These are phyloP conservation scores for Ictalurus punctatus DNA, from an alignment of 2,113 vertebrate genomes.

Conservation along the genomic window DNA sequence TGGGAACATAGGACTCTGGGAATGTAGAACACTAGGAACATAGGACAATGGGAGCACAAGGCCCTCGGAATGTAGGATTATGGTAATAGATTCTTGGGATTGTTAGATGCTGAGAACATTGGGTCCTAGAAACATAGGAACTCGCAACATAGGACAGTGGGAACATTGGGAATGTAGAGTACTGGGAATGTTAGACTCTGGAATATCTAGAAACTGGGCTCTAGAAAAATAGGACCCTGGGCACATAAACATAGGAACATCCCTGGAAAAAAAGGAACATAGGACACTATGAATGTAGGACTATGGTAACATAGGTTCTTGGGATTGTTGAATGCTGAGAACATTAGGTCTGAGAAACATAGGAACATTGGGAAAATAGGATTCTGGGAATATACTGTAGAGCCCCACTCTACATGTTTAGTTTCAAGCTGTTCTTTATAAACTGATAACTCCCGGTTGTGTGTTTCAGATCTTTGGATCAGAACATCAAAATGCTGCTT, in stretches of 20 bases:
- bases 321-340: background rate
- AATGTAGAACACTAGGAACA: background rate
- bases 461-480: background rate
- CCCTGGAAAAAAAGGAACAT: background rate
- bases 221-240: background rate
- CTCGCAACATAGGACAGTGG: background rate
- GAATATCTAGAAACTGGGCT: no score
- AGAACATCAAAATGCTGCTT: slow-evolving; percentile 8
- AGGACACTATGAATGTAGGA: background rate
- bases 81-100: no score
- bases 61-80: background rate
- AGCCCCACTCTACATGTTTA: background rate
- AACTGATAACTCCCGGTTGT: background rate
- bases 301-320: background rate
- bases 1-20: background rate
- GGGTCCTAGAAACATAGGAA: background rate
- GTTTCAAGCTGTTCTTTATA: background rate
- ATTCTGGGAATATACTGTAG: background rate
- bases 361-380: background rate
- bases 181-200: background rate
- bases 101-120: no score
- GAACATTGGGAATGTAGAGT: background rate
- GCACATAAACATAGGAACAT: background rate
- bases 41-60: background rate
- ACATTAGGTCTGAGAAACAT: background rate